Conservation (phyloP, 2,888 invertebrate genomes). For the Bombyx huttoni region DNA sequence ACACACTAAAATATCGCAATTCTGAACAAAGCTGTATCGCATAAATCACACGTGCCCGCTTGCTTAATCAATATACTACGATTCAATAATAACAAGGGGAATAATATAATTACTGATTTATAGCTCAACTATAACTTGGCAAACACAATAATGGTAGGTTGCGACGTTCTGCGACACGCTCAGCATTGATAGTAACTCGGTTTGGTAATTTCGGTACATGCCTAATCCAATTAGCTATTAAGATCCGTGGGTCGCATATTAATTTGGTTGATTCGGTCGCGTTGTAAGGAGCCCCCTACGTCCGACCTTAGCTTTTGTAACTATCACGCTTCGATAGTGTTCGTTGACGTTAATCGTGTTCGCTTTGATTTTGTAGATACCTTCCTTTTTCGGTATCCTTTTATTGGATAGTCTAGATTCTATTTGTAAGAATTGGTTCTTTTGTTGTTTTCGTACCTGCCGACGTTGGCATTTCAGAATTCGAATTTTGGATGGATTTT, state of each 20-base stretch:
- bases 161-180: conserved; percentile 42
- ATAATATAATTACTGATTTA: conserved; percentile 58
- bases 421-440: too few species aligned
- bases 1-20: not conserved
- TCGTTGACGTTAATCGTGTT: not conserved
- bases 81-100: conserved; percentile 37
- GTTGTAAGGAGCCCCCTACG: conserved; percentile 38
- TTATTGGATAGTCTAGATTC: too few species aligned
- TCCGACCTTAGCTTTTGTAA: conserved; percentile 1
- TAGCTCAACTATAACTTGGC: conserved; percentile 39
- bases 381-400: not conserved
- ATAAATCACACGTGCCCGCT: conserved; percentile 18
- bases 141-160: conserved; percentile 36
- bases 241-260: conserved; percentile 69
- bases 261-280: conserved; percentile 49
- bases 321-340: not conserved
- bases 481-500: too few species aligned
- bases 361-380: not conserved
- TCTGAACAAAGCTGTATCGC: not conserved
- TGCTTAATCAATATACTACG: conserved; percentile 22
- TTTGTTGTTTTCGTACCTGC: too few species aligned
- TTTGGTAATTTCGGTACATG: conserved; percentile 69
- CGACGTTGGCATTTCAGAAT: too few species aligned
- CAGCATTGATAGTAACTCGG: conserved; percentile 58
- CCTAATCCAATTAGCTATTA: conserved; percentile 73